Base-by-base conservation (phyloP, 2,888 invertebrate genomes). In the Lasius fuliginosus region DNA sequence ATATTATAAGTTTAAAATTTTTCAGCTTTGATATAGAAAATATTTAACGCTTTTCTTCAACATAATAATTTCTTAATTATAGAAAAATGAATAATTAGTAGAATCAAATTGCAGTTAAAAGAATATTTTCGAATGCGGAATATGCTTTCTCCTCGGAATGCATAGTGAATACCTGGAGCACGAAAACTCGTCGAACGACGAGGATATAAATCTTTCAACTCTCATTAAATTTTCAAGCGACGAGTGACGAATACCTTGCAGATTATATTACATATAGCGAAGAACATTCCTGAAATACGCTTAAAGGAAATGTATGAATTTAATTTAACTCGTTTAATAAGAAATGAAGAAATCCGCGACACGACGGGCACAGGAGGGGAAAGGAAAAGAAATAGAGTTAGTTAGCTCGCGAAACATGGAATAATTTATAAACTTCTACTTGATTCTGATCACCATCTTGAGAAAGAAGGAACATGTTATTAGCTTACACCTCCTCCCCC, bases 141-240 rank as follows among this genome's bases (percentile, higher is more conserved):
- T 71, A 79, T 79, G 60, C 60, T 71, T 71, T 71, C 40, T 79
- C 73, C 18, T 49, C 23, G 60, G 60, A 46, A 79, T 71, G 58
- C 60, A 11, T 12, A 46, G 27, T 36, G 46, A 33, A 60, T 46
- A 30, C 60, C 73, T 46, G 27, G 73, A 60, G 73, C 60, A 60
- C 60, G 46, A 71, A 60, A 71, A 27, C 73, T 79, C 18, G 73
- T 79, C 79, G 79, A 79, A 79, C 73, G 79, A 60, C 36, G 73
- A 62, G 60, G 42, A 71, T 46, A 79, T 79, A 71, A 71, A 79
- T 79, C 73, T 79, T 79, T 79, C 79, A 79, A 46, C 60, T 71
- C 73, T 60, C 79, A 73, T 79, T 79, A 79, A 60, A 71, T 79
- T 79, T 79, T 79, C 60, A 79, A 71, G 71, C 60, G 79, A 79